Evolutionary conservation across 2,113 vertebrate genomes (phyloP).

Genomic region (Brachirus orientalis): DNA sequence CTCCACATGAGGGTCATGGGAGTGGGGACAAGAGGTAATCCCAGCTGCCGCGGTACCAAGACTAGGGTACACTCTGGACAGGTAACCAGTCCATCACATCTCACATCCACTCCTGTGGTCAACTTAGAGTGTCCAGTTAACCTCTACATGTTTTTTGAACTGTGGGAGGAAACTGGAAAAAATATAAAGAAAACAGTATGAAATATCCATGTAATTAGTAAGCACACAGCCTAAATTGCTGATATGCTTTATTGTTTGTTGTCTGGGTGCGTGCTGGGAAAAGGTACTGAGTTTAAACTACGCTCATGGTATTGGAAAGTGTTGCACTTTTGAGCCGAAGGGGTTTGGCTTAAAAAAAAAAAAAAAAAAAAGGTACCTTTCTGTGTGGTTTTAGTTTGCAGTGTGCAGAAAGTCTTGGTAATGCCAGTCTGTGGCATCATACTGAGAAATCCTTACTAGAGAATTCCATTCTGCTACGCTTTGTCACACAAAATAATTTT

Average conservation of each 20-base stretch:
- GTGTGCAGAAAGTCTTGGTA: background rate
- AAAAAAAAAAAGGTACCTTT: background rate
- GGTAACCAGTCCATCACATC: no score
- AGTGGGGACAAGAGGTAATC: no score
- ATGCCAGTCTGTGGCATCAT: background rate
- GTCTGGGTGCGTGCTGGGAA: background rate
- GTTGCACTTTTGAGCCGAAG: constrained; percentile 1
- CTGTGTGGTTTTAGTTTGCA: constrained; percentile 2
- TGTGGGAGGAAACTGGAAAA: no score
- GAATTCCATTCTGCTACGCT: constrained; percentile 6
- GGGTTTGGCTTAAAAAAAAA: background rate
- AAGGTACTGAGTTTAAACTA: constrained; percentile 1
- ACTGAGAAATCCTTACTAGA: constrained; percentile 11
- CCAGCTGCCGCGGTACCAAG: no score
- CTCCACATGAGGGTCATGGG: no score
- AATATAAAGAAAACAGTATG: background rate
- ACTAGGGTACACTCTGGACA: no score
- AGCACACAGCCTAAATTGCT: background rate
- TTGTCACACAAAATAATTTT: constrained; percentile 42
- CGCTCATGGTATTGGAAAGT: background rate
- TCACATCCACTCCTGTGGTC: no score
- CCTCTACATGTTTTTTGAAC: no score
- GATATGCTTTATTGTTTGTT: constrained; percentile 5
- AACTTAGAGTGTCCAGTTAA: no score
- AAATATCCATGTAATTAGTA: background rate